Evolutionary conservation across 2,888 invertebrate species (phyloP).

Genomic region (Agrilus biguttatus): DNA sequence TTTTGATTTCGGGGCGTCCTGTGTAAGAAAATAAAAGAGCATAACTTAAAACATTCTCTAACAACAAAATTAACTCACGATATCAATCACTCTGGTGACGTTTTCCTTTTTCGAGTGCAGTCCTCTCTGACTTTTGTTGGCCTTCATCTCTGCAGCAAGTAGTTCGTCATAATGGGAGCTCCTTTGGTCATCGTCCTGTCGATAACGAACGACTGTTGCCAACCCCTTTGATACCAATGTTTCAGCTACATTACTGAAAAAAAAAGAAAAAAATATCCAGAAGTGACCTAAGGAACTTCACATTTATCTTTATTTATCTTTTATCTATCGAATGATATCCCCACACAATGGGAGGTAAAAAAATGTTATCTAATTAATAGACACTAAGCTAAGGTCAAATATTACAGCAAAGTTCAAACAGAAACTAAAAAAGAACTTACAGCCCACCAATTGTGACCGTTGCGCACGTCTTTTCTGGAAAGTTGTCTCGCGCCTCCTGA

Average conservation of each 20-base stretch:
- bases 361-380: too few relatives aligned
- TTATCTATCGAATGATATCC: too few relatives aligned
- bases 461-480: slow-evolving; percentile 91
- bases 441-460: slow-evolving; percentile 75
- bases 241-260: slow-evolving; percentile 77
- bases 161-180: slow-evolving; percentile 88
- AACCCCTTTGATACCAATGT: slow-evolving; percentile 83
- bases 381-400: too few relatives aligned
- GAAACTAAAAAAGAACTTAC: slow-evolving; percentile 37
- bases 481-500: slow-evolving; percentile 85
- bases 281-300: too few relatives aligned
- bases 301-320: too few relatives aligned
- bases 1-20: slow-evolving; percentile 71
- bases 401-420: too few relatives aligned
- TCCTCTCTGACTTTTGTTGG: slow-evolving; percentile 71
- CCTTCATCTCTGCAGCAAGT: slow-evolving; percentile 84
- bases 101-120: slow-evolving; percentile 83
- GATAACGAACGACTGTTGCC: slow-evolving; percentile 84
- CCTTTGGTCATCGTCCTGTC: slow-evolving; percentile 91
- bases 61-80: slow-evolving; percentile 27
- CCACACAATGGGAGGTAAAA: too few relatives aligned
- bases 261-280: not conserved
- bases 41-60: not conserved
- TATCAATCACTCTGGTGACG: slow-evolving; percentile 74
- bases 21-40: not conserved